Evolutionary conservation across 2,888 invertebrate species (phyloP).

Genomic region (Drosophila colorata): DNA sequence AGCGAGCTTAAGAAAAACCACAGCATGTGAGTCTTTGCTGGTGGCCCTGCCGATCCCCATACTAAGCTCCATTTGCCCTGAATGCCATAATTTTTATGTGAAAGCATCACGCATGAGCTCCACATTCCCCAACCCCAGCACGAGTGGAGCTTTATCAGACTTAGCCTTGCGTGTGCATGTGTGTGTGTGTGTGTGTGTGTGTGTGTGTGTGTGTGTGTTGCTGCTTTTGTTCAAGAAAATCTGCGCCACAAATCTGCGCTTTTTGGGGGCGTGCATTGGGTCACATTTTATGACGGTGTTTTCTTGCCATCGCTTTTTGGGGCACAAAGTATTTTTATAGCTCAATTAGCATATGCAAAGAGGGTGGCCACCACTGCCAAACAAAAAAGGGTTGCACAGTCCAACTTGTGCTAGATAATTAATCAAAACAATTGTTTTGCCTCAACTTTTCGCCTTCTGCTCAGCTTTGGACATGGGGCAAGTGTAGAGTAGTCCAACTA

Average conservation of each 20-base stretch:
- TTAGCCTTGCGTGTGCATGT: constrained; percentile 46
- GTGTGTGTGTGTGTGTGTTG: constrained; percentile 7
- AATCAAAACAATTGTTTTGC: constrained; percentile 50
- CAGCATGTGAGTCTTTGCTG: constrained; percentile 57
- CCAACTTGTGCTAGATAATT: constrained; percentile 46
- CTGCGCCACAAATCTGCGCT: constrained; percentile 60
- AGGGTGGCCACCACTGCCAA: constrained; percentile 1
- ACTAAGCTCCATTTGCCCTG: constrained; percentile 79
- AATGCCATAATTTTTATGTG: constrained; percentile 80
- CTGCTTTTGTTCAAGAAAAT: constrained; percentile 60
- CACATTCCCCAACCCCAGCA: background rate
- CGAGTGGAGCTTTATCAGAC: constrained; percentile 66
- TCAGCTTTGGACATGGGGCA: background rate
- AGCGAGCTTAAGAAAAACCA: constrained; percentile 47
- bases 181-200: constrained; percentile 4
- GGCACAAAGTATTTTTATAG: constrained; percentile 77
- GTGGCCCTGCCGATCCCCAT: constrained; percentile 36
- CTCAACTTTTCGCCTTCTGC: background rate
- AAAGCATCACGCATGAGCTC: constrained; percentile 76
- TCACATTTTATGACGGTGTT: constrained; percentile 71
- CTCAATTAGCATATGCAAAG: constrained; percentile 76
- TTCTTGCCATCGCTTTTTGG: constrained; percentile 42
- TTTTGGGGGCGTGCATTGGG: background rate
- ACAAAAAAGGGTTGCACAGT: constrained; percentile 44
- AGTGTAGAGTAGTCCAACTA: background rate